phyloP scores from a whole-genome alignment of 2,113 vertebrate species.

The Syngnathus scovelli region DNA sequence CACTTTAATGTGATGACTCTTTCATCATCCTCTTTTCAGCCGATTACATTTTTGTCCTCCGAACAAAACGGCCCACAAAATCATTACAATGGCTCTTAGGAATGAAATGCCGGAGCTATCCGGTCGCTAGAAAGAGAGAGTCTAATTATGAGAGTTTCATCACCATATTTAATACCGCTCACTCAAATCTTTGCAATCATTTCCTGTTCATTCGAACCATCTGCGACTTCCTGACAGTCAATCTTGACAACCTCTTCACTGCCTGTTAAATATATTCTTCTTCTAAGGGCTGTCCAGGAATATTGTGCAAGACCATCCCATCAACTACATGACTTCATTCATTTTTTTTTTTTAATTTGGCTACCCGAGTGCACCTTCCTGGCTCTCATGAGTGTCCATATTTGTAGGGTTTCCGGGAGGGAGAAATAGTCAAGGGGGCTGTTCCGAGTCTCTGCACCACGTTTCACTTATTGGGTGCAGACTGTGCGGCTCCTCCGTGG shows the following conservation, averaged over 20 bases:
- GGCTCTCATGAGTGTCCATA: background rate
- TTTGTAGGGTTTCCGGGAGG: conserved; percentile 33
- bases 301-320: background rate
- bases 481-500: conserved; percentile 72
- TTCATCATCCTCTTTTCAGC: conserved; percentile 42
- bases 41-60: conserved; percentile 15
- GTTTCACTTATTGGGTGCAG: conserved; percentile 74
- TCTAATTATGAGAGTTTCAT: conserved; percentile 30
- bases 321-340: conserved; percentile 5
- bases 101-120: background rate
- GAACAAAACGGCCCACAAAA: background rate
- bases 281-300: background rate
- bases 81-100: conserved; percentile 6
- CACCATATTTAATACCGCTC: conserved; percentile 28
- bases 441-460: conserved; percentile 55
- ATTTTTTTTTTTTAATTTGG: conserved; percentile 11
- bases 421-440: conserved; percentile 53
- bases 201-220: conserved; percentile 15
- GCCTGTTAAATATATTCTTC: conserved; percentile 8
- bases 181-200: conserved; percentile 15
- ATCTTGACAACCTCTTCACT: conserved; percentile 6
- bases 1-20: conserved; percentile 75
- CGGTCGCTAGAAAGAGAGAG: conserved; percentile 16
- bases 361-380: conserved; percentile 9
- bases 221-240: conserved; percentile 13